Conservation (phyloP, 2,113 vertebrate genomes). For the Xiphophorus couchianus region DNA sequence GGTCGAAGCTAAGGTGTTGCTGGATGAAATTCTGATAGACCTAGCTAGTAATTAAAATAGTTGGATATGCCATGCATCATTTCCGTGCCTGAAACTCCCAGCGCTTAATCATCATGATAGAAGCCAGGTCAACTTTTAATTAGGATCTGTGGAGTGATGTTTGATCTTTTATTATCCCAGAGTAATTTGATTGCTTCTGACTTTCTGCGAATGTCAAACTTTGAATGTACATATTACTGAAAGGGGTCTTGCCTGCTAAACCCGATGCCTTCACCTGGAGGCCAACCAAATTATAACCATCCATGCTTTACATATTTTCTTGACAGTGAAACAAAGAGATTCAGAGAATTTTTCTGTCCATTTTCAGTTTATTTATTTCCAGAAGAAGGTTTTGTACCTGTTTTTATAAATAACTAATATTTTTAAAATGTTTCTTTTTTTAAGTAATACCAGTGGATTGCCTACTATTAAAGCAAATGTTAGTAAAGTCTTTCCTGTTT, state of each 20-base stretch:
- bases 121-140: conserved; percentile 48
- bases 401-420: not conserved
- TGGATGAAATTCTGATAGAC: conserved; percentile 35
- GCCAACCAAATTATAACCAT: not conserved
- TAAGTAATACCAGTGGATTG: not conserved
- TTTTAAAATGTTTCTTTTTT: not conserved
- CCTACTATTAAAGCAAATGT: not conserved
- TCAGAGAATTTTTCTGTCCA: not conserved
- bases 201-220: conserved; percentile 17
- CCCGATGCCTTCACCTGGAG: not conserved
- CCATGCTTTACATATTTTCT: not conserved
- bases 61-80: conserved; percentile 50
- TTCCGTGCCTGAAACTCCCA: conserved; percentile 32
- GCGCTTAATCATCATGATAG: conserved; percentile 49
- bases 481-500: not conserved
- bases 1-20: conserved; percentile 4
- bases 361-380: not conserved
- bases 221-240: not conserved
- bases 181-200: conserved; percentile 9
- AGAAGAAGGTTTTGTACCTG: not conserved
- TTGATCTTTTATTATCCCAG: conserved; percentile 51
- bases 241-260: not conserved
- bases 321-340: not conserved
- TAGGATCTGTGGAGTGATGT: conserved; percentile 43
- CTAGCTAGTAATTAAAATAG: conserved; percentile 46